Evolutionary conservation across 2,888 invertebrate species (phyloP).

Genomic region (Cephus rjabovi): DNA sequence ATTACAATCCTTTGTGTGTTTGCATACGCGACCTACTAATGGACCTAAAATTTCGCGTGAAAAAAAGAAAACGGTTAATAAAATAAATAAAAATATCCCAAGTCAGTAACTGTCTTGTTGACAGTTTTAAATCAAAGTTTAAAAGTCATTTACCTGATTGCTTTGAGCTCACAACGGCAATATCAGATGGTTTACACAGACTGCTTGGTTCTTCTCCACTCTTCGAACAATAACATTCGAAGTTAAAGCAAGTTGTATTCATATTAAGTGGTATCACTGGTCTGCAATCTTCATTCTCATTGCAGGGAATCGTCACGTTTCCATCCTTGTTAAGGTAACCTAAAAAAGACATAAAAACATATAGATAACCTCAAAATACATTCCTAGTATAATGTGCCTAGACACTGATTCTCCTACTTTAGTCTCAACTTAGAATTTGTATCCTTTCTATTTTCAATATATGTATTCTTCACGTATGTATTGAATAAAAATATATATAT

Average conservation of each 20-base stretch:
- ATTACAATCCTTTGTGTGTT: conserved; percentile 32
- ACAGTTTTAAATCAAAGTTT: neutral
- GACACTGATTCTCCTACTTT: no score
- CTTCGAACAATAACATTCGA: neutral
- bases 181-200: neutral
- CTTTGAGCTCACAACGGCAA: neutral
- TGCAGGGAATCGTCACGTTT: neutral
- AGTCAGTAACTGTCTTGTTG: neutral
- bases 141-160: neutral
- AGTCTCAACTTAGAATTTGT: neutral
- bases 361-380: no score
- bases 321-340: neutral
- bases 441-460: neutral
- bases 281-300: rapidly evolving
- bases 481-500: no score
- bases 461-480: neutral
- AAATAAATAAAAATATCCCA: neutral
- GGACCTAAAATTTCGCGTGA: conserved; percentile 17
- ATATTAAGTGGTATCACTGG: rapidly evolving
- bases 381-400: no score
- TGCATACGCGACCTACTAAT: conserved; percentile 29
- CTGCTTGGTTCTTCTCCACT: rapidly evolving
- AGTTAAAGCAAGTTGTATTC: neutral
- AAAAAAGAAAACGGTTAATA: neutral
- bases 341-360: neutral